A percentile compares a stretch with the other conserved stretches of the same genome.
phyloP scores from a whole-genome alignment of 2,797 vertebrate species.

The Ctenopoma kingsleyae region DNA sequence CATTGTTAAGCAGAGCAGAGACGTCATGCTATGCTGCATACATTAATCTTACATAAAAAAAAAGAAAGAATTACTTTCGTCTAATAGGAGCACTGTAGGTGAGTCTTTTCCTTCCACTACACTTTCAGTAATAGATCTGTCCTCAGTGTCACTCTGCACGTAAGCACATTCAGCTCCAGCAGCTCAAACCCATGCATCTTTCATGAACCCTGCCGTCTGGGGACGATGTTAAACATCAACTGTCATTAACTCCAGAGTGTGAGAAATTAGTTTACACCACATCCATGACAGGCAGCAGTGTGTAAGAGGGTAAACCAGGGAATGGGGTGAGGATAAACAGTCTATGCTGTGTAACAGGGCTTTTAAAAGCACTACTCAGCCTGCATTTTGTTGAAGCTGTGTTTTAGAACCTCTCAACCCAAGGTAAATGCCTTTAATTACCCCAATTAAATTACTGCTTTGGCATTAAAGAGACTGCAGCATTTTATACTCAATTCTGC shows the following conservation, averaged over 20 bases:
- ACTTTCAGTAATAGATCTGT: constrained; percentile 66
- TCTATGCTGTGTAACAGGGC: constrained; percentile 30
- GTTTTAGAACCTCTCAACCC: constrained; percentile 34
- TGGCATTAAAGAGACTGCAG: constrained; percentile 33
- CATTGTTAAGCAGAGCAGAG: constrained; percentile 36
- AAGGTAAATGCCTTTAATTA: constrained; percentile 45
- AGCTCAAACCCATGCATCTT: constrained; percentile 75
- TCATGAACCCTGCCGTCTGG: constrained; percentile 74
- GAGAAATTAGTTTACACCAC: constrained; percentile 70
- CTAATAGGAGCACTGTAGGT: constrained; percentile 38
- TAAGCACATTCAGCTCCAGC: constrained; percentile 67
- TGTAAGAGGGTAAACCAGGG: constrained; percentile 48
- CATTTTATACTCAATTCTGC: constrained; percentile 20
- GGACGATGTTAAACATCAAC: constrained; percentile 77
- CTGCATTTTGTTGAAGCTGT: constrained; percentile 18
- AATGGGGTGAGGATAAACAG: constrained; percentile 35
- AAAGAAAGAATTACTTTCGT: constrained; percentile 56
- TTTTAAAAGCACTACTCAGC: constrained; percentile 38
- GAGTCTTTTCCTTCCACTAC: constrained; percentile 48
- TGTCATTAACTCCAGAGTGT: constrained; percentile 71
- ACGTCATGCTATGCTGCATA: constrained; percentile 39
- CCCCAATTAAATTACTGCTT: constrained; percentile 43
- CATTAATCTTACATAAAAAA: constrained; percentile 26
- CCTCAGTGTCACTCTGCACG: constrained; percentile 64
- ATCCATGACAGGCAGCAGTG: constrained; percentile 63